These are phyloP conservation scores for Aporophyla nigra DNA, from an alignment of 2,888 invertebrate genomes.

Conservation along the genomic window DNA sequence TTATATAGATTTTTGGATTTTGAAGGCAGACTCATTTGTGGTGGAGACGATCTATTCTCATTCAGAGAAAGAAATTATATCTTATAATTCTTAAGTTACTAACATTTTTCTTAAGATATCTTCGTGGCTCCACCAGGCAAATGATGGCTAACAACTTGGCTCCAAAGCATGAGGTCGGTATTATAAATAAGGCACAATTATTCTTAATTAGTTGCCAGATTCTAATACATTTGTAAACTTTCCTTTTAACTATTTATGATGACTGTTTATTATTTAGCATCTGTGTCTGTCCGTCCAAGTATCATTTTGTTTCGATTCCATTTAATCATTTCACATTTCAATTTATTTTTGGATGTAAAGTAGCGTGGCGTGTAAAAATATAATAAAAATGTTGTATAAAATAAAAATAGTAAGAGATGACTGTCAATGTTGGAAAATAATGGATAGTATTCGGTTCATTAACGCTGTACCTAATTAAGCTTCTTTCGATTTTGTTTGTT, in stretches of 20 bases:
- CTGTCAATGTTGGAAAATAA: constrained; percentile 81
- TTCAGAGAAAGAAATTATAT: not conserved
- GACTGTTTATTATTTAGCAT: constrained; percentile 77
- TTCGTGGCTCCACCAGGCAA: not conserved
- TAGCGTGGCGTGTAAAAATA: constrained; percentile 82
- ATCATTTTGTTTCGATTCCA: constrained; percentile 73
- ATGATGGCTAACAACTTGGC: constrained; percentile 27
- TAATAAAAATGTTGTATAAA: constrained; percentile 82
- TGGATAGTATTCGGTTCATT: constrained; percentile 80
- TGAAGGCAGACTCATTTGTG: not conserved
- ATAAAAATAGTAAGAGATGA: constrained; percentile 83
- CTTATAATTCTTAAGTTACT: not conserved
- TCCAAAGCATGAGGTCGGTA: constrained; percentile 37
- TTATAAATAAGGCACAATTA: constrained; percentile 54
- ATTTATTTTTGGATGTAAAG: constrained; percentile 77
- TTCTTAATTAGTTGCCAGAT: constrained; percentile 52
- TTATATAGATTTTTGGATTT: constrained; percentile 10
- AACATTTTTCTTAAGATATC: not conserved
- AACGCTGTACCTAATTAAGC: constrained; percentile 84
- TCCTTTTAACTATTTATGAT: constrained; percentile 65
- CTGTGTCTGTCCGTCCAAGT: constrained; percentile 89
- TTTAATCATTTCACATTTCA: constrained; percentile 61
- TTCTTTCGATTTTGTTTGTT: constrained; percentile 79
- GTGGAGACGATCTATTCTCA: not conserved
- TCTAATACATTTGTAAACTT: constrained; percentile 50